Conservation (phyloP, 2,113 vertebrate species). For the Percopsis transmontana region DNA sequence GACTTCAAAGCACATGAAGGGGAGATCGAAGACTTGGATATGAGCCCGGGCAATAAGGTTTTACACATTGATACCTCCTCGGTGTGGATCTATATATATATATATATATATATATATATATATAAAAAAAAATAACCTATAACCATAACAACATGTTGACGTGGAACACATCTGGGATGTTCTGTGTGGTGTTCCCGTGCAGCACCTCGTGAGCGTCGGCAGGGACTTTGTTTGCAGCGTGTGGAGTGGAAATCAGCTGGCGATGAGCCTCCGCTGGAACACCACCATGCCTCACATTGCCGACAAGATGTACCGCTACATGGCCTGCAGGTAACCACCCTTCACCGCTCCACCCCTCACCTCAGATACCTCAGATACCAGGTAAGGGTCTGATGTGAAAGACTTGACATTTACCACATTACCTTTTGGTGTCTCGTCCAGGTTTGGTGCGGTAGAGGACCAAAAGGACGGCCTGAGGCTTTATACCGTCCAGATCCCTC, state of each 20-base stretch:
- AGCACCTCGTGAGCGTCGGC: constrained; percentile 88
- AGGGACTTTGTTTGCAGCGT: constrained; percentile 89
- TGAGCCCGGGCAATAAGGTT: constrained; percentile 90
- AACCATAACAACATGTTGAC: too few species aligned
- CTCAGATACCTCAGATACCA: too few species aligned
- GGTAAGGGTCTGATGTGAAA: too few species aligned
- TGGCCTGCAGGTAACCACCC: constrained; percentile 85
- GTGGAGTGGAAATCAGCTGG: constrained; percentile 88
- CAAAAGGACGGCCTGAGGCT: constrained; percentile 82
- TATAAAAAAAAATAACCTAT: too few species aligned
- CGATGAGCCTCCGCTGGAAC: constrained; percentile 84
- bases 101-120: too few species aligned
- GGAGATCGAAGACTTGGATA: constrained; percentile 88
- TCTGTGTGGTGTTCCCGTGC: constrained; percentile 11
- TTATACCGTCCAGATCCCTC: constrained; percentile 94
- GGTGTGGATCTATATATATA: too few species aligned
- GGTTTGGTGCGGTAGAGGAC: constrained; percentile 89
- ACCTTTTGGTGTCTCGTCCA: constrained; percentile 45
- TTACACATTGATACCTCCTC: not conserved
- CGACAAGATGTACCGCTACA: constrained; percentile 87
- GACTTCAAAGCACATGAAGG: constrained; percentile 91
- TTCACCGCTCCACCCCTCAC: too few species aligned
- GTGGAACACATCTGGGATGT: too few species aligned
- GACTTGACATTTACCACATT: not conserved
- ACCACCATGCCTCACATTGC: constrained; percentile 84